These are phyloP conservation scores for Furnarius figulus DNA, from an alignment of 2,113 vertebrate genomes.

Conservation along the genomic window DNA sequence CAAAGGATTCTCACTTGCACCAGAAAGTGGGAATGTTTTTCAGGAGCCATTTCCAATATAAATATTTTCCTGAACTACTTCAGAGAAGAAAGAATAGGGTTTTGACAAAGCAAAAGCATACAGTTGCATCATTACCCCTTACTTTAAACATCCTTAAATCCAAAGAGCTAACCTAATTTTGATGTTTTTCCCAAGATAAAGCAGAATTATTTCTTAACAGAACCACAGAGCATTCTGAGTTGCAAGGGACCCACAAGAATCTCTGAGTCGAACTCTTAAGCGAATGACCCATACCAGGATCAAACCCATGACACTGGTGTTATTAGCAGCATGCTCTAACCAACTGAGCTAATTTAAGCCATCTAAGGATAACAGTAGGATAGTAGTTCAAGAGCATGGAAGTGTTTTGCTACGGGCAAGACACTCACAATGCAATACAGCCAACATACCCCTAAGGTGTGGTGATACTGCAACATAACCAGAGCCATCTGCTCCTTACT, in stretches of 20 bases:
- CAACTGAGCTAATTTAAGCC: neutral
- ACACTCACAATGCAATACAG: neutral
- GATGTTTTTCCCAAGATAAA: conserved; percentile 22
- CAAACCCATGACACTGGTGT: neutral
- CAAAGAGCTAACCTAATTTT: neutral
- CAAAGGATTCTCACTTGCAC: neutral
- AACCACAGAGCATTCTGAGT: neutral
- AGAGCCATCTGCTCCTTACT: neutral
- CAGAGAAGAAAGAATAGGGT: neutral
- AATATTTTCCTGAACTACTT: neutral
- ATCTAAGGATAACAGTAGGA: neutral
- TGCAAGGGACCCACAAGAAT: neutral
- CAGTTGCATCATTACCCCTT: neutral
- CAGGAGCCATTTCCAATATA: neutral
- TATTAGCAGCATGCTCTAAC: neutral
- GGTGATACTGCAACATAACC: neutral
- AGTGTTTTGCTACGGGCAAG: neutral
- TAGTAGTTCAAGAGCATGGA: neutral
- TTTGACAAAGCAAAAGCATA: neutral
- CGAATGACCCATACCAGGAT: neutral
- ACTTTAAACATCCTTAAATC: neutral
- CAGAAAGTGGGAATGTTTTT: neutral
- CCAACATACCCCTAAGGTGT: neutral
- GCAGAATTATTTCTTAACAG: neutral
- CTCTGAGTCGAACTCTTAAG: neutral